Base-by-base conservation (phyloP, 2,797 vertebrate genomes). In the Tolypeutes matacus region DNA sequence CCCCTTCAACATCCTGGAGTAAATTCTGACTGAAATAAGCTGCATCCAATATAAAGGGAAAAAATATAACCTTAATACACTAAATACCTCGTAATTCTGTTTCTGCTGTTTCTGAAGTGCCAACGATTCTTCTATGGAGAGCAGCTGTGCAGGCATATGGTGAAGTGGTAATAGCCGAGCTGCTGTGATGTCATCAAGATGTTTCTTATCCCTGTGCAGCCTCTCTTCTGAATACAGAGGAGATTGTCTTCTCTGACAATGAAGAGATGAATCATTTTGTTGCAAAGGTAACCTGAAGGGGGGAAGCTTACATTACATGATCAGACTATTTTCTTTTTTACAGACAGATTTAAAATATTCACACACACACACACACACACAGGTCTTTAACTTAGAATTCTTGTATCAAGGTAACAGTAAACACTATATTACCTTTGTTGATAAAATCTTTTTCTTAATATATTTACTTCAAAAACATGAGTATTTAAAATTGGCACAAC, bases 121-220 rank as follows among this genome's bases (percentile, higher is more conserved):
- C 25, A 98, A 94, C 0, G 99, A 99, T 86, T 99, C 99, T 3
- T 99, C 98, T 86, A 99, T 96, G 80, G 99, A 98, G 29, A 99
- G 97, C 0, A 99, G 97, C 98, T 98, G 98, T 1, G 98, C 95
- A 1, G 99, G 99, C 81, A 84, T 97, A 87, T 99, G 97, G 97
- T 99, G 98, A 27, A 99, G 99, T 0, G 98, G 99, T 17, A 99
- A 99, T 58, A 99, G 98, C 58, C 97, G 99, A 27, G 99, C 99
- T 5, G 99, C 98, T 62, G 99, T 99, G 98, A 99, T 97, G 87
- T 99, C 99, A 98, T 99, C 98, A 72, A 99, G 97, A 94, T 99
- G 99, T 97, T 99, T 99, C 97, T 97, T 99, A 91, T 99, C 99
- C 72, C 95, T 98, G 81, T 97, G 98, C 94, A 92, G 97, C 95